Percentiles rank a stretch among this genome's conserved stretches.
Conservation (phyloP, 2,797 vertebrate genomes). For the Sebastes taczanowskii region DNA sequence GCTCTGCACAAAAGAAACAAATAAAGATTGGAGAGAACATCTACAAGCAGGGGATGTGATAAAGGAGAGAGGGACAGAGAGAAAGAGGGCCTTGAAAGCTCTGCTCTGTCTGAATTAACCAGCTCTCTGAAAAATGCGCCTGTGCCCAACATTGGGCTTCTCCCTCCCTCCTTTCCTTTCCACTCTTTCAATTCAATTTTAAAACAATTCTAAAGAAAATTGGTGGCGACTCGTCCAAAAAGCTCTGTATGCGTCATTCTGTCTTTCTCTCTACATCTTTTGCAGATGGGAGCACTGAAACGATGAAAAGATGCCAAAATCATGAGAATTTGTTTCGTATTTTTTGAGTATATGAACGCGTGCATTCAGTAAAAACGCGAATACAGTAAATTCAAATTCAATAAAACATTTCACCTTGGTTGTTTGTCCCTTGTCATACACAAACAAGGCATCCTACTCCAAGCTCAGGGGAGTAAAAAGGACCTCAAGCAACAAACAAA, state of each 20-base stretch:
- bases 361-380: neutral
- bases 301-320: constrained; percentile 66
- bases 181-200: constrained; percentile 75
- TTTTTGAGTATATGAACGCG: neutral
- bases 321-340: constrained; percentile 29
- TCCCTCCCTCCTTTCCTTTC: constrained; percentile 41
- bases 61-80: constrained; percentile 65
- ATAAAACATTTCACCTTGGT: constrained; percentile 45
- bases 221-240: constrained; percentile 43
- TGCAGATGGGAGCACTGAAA: constrained; percentile 30
- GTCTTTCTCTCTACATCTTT: constrained; percentile 29
- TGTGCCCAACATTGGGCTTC: constrained; percentile 57
- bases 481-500: neutral
- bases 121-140: constrained; percentile 64
- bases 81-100: constrained; percentile 76
- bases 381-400: constrained; percentile 15
- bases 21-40: constrained; percentile 92
- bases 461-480: constrained; percentile 5
- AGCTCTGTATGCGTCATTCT: constrained; percentile 48
- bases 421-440: constrained; percentile 6
- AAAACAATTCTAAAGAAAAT: constrained; percentile 83
- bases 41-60: constrained; percentile 77
- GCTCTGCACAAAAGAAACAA: constrained; percentile 89
- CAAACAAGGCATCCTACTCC: constrained; percentile 12
- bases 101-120: constrained; percentile 74